phyloP scores from a whole-genome alignment of 2,113 vertebrate species.

The Amphilophus citrinellus region DNA sequence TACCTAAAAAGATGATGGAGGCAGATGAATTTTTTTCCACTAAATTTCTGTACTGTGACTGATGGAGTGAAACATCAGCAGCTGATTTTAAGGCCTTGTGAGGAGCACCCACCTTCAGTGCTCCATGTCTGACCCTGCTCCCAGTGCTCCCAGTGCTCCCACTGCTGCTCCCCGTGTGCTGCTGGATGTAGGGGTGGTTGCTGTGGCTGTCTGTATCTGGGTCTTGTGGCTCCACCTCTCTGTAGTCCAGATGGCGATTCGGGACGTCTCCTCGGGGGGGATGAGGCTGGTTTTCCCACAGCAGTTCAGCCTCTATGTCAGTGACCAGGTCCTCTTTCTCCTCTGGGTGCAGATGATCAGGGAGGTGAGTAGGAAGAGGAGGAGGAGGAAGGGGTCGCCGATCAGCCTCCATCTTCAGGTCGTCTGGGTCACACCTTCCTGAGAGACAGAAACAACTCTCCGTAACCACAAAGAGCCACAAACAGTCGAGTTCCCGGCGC shows the following conservation, averaged over 20 bases:
- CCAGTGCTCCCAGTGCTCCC: conserved; percentile 13
- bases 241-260: conserved; percentile 57
- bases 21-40: no score
- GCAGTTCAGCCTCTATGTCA: conserved; percentile 49
- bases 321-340: conserved; percentile 49
- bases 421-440: conserved; percentile 73
- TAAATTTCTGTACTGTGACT: no score
- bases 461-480: no score
- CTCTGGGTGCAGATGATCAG: background rate
- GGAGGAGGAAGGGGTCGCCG: background rate
- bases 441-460: background rate
- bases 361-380: conserved; percentile 11
- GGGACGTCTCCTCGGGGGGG: conserved; percentile 79
- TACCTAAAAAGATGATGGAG: no score
- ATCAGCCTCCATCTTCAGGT: conserved; percentile 47
- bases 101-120: conserved; percentile 22
- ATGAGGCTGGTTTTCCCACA: conserved; percentile 64
- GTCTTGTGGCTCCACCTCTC: conserved; percentile 51
- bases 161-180: background rate
- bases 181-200: background rate
- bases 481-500: no score
- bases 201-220: conserved; percentile 11
- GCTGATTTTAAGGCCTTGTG: no score
- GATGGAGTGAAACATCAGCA: no score
- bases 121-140: conserved; percentile 23